Evolutionary conservation across 2,888 invertebrate genomes (phyloP).

Genomic region (Drosophila anomalata): DNA sequence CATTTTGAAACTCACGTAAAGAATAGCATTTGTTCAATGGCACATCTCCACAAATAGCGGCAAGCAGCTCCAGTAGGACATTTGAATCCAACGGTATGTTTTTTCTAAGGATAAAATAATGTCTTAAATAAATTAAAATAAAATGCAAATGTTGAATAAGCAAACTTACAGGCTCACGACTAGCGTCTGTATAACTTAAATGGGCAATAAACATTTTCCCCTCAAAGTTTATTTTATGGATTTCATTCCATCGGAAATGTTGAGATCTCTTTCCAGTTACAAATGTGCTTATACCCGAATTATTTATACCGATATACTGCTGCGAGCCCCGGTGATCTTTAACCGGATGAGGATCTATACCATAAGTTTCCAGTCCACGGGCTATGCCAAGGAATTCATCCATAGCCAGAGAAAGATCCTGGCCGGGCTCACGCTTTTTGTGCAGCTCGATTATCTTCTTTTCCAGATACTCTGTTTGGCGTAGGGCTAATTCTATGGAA

Average conservation of each 20-base stretch:
- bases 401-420: constrained; percentile 94
- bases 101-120: constrained; percentile 87
- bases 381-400: constrained; percentile 95
- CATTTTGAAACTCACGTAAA: constrained; percentile 91
- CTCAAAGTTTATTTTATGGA: constrained; percentile 98
- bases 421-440: constrained; percentile 93
- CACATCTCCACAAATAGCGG: constrained; percentile 98
- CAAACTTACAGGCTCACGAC: constrained; percentile 83
- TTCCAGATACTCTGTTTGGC: constrained; percentile 96
- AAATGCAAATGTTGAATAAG: too few relatives aligned
- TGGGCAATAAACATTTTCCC: constrained; percentile 99
- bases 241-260: constrained; percentile 98
- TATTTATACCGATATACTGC: constrained; percentile 97
- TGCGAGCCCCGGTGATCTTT: constrained; percentile 97
- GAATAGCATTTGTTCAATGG: constrained; percentile 98
- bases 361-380: constrained; percentile 96
- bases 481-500: constrained; percentile 94
- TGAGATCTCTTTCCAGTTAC: constrained; percentile 96
- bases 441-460: constrained; percentile 97
- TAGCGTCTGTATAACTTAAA: constrained; percentile 95
- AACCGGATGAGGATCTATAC: constrained; percentile 98
- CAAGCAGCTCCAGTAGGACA: constrained; percentile 96
- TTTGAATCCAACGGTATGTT: constrained; percentile 97
- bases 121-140: constrained; percentile 77
- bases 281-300: constrained; percentile 97